Percentiles rank a stretch among this genome's conserved stretches.
These are phyloP conservation scores for Araneus ventricosus DNA, from an alignment of 1,140 invertebrate species.

Conservation along the genomic window DNA sequence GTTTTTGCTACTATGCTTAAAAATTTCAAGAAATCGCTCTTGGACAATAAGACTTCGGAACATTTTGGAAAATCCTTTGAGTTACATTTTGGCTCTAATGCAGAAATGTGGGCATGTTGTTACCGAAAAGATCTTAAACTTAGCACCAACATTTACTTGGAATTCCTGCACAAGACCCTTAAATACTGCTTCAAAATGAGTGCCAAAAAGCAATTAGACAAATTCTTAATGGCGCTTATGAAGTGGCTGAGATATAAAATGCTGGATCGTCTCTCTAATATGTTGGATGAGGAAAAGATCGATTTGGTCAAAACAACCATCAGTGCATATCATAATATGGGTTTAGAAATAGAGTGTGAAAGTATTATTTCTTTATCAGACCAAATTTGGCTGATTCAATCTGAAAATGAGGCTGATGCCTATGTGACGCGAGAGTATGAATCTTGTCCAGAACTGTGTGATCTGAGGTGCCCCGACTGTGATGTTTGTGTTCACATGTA, in stretches of 20 bases:
- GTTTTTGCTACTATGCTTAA: slow-evolving; percentile 48
- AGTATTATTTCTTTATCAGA: neutral
- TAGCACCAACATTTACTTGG: slow-evolving; percentile 53
- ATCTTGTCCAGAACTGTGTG: slow-evolving; percentile 32
- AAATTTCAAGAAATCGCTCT: slow-evolving; percentile 5
- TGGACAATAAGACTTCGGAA: neutral
- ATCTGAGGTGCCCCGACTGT: slow-evolving; percentile 42
- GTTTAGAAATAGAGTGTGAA: slow-evolving; percentile 3
- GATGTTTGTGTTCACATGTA: slow-evolving; percentile 59
- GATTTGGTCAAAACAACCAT: neutral
- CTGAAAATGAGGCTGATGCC: neutral
- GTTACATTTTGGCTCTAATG: slow-evolving; percentile 27
- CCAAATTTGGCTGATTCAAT: slow-evolving; percentile 27
- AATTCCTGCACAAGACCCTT: slow-evolving; percentile 43
- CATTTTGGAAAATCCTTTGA: slow-evolving; percentile 27
- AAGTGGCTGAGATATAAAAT: slow-evolving; percentile 40
- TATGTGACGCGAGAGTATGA: slow-evolving; percentile 15
- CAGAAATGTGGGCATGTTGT: slow-evolving; percentile 58
- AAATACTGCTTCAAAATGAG: slow-evolving; percentile 15
- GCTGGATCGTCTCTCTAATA: slow-evolving; percentile 18
- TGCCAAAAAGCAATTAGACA: slow-evolving; percentile 25
- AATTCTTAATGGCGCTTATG: slow-evolving; percentile 46
- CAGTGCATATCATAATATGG: neutral
- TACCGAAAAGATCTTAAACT: slow-evolving; percentile 54
- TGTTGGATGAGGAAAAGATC: slow-evolving; percentile 47